Evolutionary conservation across 2,888 invertebrate genomes (phyloP), one percentile per base, ranked within the genome.

Genomic region (Ennomos quercinarius): DNA sequence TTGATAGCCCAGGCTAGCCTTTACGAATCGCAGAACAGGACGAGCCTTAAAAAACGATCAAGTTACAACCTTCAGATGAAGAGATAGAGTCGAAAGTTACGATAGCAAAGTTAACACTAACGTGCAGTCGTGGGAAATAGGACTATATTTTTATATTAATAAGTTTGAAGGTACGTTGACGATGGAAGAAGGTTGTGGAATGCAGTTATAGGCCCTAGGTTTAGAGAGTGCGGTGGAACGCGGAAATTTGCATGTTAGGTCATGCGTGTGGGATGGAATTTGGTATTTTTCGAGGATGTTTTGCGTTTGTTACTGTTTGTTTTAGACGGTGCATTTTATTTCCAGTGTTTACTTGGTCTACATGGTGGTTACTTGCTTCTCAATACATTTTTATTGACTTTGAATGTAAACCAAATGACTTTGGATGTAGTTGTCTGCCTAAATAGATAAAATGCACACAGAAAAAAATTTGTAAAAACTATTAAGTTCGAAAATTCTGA

Each of bases 1-100:
- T 42, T 12, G 27, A 17, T 40, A 46, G 36, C 42, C 27, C 27
- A 27, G 39, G 35, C 57, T 53, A 13, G 36, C 54, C 55, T 58
- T 64, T 61, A 59, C 54, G 56, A 61, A 61, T 61, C 17, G 36
- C 58, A 43, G 36, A 58, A 50, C 58, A 49, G 13, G 13, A 12
- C 10, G 10, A 6, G 3, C 8, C 9, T 11, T 2, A n/a, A 10
- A 13, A 11, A 9, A 5, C 50, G 38, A 9, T 6, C 37, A 4
- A 50, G 43, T 50, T 48, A 1, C 35, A 36, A 51, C 48, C 36
- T 55, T 55, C n/a, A 27, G 1, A 2, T 2, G 12, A 9, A 8
- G 5, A 0, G 8, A 41, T 13, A 51, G 8, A 57, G 50, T 37
- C 35, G 12, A 57, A 50, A 40, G 11, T 57, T 10, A 9, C 27